Percentiles rank a stretch among this genome's conserved stretches.
Evolutionary conservation across 2,888 invertebrate genomes (phyloP).

Genomic region (Muscina levida): DNA sequence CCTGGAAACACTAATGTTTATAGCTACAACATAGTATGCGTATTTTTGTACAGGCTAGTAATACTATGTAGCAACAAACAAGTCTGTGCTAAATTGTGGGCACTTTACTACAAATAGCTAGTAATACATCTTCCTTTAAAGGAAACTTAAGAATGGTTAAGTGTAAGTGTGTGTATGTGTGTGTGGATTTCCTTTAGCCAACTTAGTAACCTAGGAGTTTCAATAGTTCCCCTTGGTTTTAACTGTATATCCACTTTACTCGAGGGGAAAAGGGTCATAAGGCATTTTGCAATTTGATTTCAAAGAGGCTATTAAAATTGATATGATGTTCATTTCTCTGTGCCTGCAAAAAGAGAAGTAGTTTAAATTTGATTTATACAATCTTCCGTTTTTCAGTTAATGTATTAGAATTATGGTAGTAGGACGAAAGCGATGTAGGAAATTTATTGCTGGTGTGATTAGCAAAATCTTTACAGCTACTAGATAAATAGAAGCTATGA

Average conservation of each 20-base stretch:
- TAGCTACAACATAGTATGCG: too few species aligned
- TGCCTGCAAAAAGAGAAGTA: background rate
- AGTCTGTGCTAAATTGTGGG: slow-evolving; percentile 56
- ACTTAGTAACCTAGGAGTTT: background rate
- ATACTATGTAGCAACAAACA: slow-evolving; percentile 24
- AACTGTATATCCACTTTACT: background rate
- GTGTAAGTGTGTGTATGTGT: slow-evolving; percentile 22
- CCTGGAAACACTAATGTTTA: background rate
- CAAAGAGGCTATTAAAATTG: background rate
- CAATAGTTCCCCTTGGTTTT: background rate
- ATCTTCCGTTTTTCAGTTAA: slow-evolving; percentile 31
- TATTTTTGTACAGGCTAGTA: background rate
- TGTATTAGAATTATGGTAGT: too few species aligned
- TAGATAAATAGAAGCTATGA: too few species aligned
- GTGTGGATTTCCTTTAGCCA: slow-evolving; percentile 34
- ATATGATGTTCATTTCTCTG: background rate
- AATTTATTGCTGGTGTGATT: too few species aligned
- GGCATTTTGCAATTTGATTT: slow-evolving; percentile 1
- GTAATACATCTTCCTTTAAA: slow-evolving; percentile 50
- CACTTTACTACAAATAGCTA: slow-evolving; percentile 55
- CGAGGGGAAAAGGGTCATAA: slow-evolving; percentile 1
- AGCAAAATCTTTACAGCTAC: too few species aligned
- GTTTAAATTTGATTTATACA: slow-evolving; percentile 13
- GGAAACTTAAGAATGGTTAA: slow-evolving; percentile 15
- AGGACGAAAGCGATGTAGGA: too few species aligned